Evolutionary conservation across 1,140 invertebrate species (phyloP).

Genomic region (Ectropis grisescens): DNA sequence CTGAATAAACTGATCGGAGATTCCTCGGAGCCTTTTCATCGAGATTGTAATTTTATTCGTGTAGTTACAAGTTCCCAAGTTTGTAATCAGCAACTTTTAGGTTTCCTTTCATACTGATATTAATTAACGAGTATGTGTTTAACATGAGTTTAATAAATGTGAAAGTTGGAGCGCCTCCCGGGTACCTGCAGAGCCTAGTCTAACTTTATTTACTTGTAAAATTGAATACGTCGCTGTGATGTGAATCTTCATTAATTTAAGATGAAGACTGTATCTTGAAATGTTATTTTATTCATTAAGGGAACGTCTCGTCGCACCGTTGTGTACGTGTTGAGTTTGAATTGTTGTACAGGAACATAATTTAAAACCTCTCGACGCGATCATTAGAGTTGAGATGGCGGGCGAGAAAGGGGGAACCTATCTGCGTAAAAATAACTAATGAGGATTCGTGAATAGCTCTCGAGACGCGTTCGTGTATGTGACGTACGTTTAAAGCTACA

Average conservation of each 20-base stretch:
- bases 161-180: conserved; percentile 46
- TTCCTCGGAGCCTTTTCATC: conserved; percentile 23
- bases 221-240: conserved; percentile 61
- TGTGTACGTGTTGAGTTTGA: conserved; percentile 46
- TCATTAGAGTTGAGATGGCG: conserved; percentile 42
- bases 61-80: conserved; percentile 34
- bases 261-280: conserved; percentile 65
- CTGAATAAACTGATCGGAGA: conserved; percentile 33
- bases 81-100: conserved; percentile 56
- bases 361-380: conserved; percentile 57
- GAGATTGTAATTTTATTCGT: conserved; percentile 29
- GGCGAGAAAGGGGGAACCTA: conserved; percentile 14
- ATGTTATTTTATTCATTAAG: conserved; percentile 69
- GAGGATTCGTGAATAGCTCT: too few relatives aligned
- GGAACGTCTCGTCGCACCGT: conserved; percentile 39
- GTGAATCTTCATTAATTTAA: conserved; percentile 67
- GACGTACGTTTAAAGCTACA: too few relatives aligned
- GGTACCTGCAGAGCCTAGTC: conserved; percentile 24
- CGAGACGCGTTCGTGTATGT: too few relatives aligned
- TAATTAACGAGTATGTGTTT: conserved; percentile 55
- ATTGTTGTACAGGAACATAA: conserved; percentile 62
- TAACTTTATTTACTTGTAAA: conserved; percentile 65
- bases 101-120: conserved; percentile 56
- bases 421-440: too few relatives aligned
- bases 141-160: conserved; percentile 41